Evolutionary conservation across 2,888 invertebrate genomes (phyloP).

Genomic region (Uloborus plumipes): DNA sequence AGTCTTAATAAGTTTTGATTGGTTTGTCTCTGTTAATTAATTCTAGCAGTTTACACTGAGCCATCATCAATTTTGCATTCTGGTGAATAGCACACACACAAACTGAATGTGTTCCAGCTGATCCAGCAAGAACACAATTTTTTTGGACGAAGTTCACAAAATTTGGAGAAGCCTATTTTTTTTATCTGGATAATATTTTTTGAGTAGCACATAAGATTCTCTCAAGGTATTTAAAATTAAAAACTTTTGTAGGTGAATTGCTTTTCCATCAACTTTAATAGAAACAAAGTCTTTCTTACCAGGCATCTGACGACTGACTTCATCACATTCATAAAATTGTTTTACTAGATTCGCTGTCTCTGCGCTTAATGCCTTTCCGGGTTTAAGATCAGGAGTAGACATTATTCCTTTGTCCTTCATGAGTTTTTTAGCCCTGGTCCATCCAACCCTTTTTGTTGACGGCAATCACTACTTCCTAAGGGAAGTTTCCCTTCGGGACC

Average conservation of each 20-base stretch:
- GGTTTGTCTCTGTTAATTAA: not conserved
- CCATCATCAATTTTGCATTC: slow-evolving; percentile 15
- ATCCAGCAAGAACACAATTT: slow-evolving; percentile 14
- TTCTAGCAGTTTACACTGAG: not conserved
- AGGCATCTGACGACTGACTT: too few relatives aligned
- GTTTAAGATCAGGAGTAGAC: too few relatives aligned
- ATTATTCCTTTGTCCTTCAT: too few relatives aligned
- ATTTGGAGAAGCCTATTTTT: slow-evolving; percentile 39
- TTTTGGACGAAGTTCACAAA: slow-evolving; percentile 28
- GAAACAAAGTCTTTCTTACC: too few relatives aligned
- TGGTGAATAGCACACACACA: slow-evolving; percentile 28
- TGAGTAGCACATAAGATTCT: slow-evolving; percentile 19
- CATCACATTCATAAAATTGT: too few relatives aligned
- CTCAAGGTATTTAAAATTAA: too few relatives aligned
- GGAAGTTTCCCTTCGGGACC: not conserved
- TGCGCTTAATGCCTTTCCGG: too few relatives aligned
- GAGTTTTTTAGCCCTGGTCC: not conserved
- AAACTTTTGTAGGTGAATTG: too few relatives aligned
- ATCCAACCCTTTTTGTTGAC: not conserved
- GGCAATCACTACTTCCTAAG: not conserved
- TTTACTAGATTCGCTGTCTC: too few relatives aligned
- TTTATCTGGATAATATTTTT: slow-evolving; percentile 16
- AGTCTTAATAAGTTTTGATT: not conserved
- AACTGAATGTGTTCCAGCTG: slow-evolving; percentile 15
- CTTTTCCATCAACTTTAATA: too few relatives aligned